phyloP scores from a whole-genome alignment of 2,797 vertebrate species.

The Staurois parvus region DNA sequence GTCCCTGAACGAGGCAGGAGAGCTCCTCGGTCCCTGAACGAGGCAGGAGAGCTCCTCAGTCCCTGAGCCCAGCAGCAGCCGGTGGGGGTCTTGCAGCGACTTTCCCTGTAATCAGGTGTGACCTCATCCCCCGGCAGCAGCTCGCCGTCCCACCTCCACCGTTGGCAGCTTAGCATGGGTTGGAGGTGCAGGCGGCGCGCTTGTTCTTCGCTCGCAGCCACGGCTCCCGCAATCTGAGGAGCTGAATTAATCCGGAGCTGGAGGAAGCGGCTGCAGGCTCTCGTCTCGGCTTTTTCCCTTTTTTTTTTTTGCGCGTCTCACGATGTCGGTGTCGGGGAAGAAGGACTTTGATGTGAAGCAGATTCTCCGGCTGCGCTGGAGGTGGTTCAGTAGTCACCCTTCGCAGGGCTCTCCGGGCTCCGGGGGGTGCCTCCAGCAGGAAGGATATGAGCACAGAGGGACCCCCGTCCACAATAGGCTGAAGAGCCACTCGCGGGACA shows the following conservation, averaged over 20 bases:
- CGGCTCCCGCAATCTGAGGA: neutral
- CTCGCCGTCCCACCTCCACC: slow-evolving; percentile 82
- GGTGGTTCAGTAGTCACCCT: slow-evolving; percentile 96
- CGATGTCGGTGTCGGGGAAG: slow-evolving; percentile 92
- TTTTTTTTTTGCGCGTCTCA: no score
- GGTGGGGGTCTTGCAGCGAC: slow-evolving; percentile 73
- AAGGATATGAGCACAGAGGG: slow-evolving; percentile 91
- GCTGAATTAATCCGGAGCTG: neutral
- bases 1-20: slow-evolving; percentile 70
- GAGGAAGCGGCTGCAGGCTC: neutral
- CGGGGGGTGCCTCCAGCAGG: slow-evolving; percentile 90
- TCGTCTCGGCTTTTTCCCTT: neutral
- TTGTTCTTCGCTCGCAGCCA: slow-evolving; percentile 31
- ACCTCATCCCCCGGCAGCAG: slow-evolving; percentile 90
- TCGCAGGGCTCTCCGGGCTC: slow-evolving; percentile 86
- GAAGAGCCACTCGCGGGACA: slow-evolving; percentile 93
- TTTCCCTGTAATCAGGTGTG: slow-evolving; percentile 86
- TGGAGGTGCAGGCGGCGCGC: slow-evolving; percentile 71
- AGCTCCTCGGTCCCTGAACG: no score
- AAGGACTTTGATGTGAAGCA: slow-evolving; percentile 98
- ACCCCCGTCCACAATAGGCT: slow-evolving; percentile 86
- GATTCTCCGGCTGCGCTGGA: slow-evolving; percentile 95
- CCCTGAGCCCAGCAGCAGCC: slow-evolving; percentile 72
- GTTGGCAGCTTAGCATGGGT: slow-evolving; percentile 70
- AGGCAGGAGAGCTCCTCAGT: slow-evolving; percentile 66